phyloP scores from a whole-genome alignment of 1,140 invertebrate species.

The Atta texana region DNA sequence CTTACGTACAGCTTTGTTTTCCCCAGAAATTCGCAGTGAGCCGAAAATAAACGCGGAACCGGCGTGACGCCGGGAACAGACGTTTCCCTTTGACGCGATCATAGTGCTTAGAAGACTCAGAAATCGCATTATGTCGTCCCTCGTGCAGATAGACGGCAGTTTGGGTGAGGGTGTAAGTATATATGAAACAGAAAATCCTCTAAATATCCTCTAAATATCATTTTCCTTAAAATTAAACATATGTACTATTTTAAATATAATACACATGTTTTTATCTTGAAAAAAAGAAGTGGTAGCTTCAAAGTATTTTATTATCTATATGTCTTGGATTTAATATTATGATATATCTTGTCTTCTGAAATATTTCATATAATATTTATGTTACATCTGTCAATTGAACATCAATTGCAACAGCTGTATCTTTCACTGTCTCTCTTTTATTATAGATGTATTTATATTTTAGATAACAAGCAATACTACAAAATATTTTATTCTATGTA shows the following conservation, averaged over 20 bases:
- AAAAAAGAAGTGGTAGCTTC: background rate
- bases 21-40: slow-evolving; percentile 10
- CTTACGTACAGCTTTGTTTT: slow-evolving; percentile 29
- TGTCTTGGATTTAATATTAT: background rate
- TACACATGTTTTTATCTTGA: background rate
- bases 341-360: slow-evolving; percentile 10
- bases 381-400: background rate
- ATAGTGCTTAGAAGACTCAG: background rate
- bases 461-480: background rate
- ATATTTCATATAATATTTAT: slow-evolving; percentile 21
- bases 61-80: background rate
- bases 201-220: background rate
- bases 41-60: slow-evolving; percentile 47
- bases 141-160: slow-evolving; percentile 89
- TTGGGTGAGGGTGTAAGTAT: slow-evolving; percentile 88
- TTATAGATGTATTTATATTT: too few relatives aligned
- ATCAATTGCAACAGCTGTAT: slow-evolving; percentile 25
- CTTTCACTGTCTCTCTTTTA: background rate
- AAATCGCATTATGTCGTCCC: slow-evolving; percentile 71
- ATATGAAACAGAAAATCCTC: slow-evolving; percentile 1
- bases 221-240: background rate
- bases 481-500: background rate
- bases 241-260: background rate
- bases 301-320: background rate
- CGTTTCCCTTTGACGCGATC: background rate